Conservation (phyloP, 2,113 vertebrate species). For the Odontophorus gujanensis region DNA sequence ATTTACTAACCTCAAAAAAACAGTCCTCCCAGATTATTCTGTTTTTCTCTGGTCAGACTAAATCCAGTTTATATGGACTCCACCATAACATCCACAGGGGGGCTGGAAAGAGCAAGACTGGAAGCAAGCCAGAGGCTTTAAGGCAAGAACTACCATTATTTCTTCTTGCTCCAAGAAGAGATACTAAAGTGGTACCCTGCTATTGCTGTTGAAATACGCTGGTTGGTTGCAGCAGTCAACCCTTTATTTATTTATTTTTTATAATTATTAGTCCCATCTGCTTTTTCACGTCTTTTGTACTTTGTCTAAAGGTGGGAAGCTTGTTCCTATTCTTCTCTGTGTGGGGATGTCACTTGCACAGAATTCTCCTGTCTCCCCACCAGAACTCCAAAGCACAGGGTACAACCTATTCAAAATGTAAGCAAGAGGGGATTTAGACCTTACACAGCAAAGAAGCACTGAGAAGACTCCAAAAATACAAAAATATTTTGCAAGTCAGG, state of each 20-base stretch:
- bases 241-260: neutral
- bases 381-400: neutral
- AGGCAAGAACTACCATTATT: neutral
- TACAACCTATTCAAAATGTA: neutral
- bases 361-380: neutral
- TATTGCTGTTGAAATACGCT: neutral
- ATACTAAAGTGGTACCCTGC: neutral
- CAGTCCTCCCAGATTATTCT: neutral
- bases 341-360: neutral
- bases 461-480: neutral
- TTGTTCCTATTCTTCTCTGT: neutral
- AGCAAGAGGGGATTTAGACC: neutral
- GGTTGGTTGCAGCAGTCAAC: neutral
- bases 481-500: neutral
- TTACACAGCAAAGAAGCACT: neutral
- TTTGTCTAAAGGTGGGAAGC: neutral
- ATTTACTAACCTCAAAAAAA: conserved; percentile 3
- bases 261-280: neutral
- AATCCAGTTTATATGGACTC: neutral
- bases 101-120: neutral
- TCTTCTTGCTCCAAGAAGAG: neutral
- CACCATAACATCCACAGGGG: neutral
- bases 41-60: neutral
- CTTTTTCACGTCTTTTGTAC: neutral
- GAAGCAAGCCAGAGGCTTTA: neutral